Base-by-base conservation (phyloP, 1,140 invertebrate genomes). In the Listronotus bonariensis region DNA sequence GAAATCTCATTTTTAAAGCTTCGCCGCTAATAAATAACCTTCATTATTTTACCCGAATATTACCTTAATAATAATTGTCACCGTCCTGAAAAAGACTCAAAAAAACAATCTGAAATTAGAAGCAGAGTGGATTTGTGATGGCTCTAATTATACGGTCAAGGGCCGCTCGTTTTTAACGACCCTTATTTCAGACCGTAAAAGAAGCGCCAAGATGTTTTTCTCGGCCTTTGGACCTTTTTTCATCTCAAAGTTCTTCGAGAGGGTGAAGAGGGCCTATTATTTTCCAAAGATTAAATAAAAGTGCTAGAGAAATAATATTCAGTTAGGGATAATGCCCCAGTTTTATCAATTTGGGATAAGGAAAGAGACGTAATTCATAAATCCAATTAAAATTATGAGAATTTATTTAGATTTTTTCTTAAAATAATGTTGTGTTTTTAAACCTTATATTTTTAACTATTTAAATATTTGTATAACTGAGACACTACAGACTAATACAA, bases 91-190 rank as follows among this genome's bases (percentile, higher is more conserved):
- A 36, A 36, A 36, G 11, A 36, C 8, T 8, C 8, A 7, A 36
- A 36, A 36, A 36, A 36, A 36, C 34, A 36, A 36, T 36, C 34
- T 36, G 34, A 36, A 36, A 36, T 36, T 36, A 36, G 34, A 36
- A 36, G 34, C 7, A 12, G 34, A 14, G 48, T 26, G 48, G 48
- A 51, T 51, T 51, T 20, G 48, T 32, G 17, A 32, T 31, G 48
- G 12, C 48, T 18, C 48, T 51, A 51, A 51, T 51, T 51, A 51
- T 51, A 31, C 48, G 48, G 48, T 51, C 48, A 51, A 51, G 48
- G 48, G 20, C 31, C 18, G 18, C 48, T 51, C 48, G 18, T 32
- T 32, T 51, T 51, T 51, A 51, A 51, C 48, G 48, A n/a, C 31
- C 48, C 48, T 45, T 45, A 45, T 45, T 45, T 20, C 18, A 45